phyloP scores from a whole-genome alignment of 2,888 invertebrate species.

The Drosophila yooni region DNA sequence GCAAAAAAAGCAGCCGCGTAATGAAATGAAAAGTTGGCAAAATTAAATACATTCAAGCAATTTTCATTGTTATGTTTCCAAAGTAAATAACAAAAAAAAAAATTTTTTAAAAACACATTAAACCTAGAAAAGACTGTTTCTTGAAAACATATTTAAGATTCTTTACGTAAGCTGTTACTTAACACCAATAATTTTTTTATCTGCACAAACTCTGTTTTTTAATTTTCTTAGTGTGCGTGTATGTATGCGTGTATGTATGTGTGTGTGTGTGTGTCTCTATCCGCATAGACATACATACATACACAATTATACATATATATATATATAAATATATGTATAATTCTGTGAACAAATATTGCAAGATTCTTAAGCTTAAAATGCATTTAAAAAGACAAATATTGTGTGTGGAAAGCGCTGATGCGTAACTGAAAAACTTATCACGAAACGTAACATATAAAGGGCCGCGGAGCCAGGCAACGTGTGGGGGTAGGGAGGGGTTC shows the following conservation, averaged over 20 bases:
- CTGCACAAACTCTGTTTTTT: conserved; percentile 16
- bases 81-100: conserved; percentile 54
- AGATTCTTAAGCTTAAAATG: conserved; percentile 60
- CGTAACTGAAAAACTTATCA: conserved; percentile 4
- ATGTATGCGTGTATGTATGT: conserved; percentile 5
- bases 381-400: conserved; percentile 57
- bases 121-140: conserved; percentile 53
- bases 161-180: conserved; percentile 31
- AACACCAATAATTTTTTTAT: conserved; percentile 12
- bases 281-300: conserved; percentile 1
- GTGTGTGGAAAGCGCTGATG: conserved; percentile 16
- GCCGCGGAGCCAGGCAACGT: neutral
- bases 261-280: conserved; percentile 12
- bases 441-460: conserved; percentile 15
- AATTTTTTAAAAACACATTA: conserved; percentile 38
- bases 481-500: neutral
- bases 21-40: conserved; percentile 5
- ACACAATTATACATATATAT: neutral
- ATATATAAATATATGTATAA: conserved; percentile 3
- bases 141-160: conserved; percentile 45
- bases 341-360: conserved; percentile 63
- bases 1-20: conserved; percentile 24
- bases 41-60: conserved; percentile 40
- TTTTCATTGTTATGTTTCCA: conserved; percentile 61
- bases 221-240: neutral